Evolutionary conservation across 2,113 vertebrate genomes (phyloP), one percentile per base, ranked within the genome.

Genomic region (Mirounga angustirostris): DNA sequence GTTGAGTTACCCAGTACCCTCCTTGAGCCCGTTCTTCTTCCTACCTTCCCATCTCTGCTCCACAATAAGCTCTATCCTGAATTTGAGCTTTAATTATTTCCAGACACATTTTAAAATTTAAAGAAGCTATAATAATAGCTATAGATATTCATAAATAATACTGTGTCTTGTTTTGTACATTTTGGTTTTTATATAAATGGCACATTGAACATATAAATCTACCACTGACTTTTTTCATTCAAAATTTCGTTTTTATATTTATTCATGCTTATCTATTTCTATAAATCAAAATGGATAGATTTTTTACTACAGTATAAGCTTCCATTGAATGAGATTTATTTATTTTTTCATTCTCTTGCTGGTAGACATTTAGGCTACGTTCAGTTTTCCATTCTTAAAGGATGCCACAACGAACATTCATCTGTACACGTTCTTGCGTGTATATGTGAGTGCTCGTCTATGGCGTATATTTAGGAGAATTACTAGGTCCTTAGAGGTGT

Each of bases 151-250:
- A 82, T 58, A 52, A 36, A 33, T 8, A 61, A 74, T 33, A 65
- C 50, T 86, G 81, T 63, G 30, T 61, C 80, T 61, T 69, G 18
- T 76, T 81, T 95, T 74, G 11, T 76, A 61, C 2, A 9, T 89
- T 59, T 76, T 76, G 21, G 18, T 46, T 94, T 95, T 88, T 54
- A 76, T 40, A 43, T 52, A 91, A 94, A 69, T 88, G 56, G 10
- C 52, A n/a, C 84, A 74, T 9, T 61, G 40, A 69, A 88, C 19
- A 50, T 6, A 24, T 52, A 93, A 61, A 4, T 90, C 26, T 82
- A 78, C 18, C 28, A 80, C 10, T 69, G 50, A 59, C 7, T 94
- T 89, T 79, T 73, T 65, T 78, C 43, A 83, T 24, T 89, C 7
- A 33, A 11, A 61, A 78, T 63, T 89, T 40, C 91, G 46, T 85